Percentiles rank a stretch among this genome's conserved stretches.
These are phyloP conservation scores for Leucophenga maculata DNA, from an alignment of 2,888 invertebrate species.

Conservation along the genomic window DNA sequence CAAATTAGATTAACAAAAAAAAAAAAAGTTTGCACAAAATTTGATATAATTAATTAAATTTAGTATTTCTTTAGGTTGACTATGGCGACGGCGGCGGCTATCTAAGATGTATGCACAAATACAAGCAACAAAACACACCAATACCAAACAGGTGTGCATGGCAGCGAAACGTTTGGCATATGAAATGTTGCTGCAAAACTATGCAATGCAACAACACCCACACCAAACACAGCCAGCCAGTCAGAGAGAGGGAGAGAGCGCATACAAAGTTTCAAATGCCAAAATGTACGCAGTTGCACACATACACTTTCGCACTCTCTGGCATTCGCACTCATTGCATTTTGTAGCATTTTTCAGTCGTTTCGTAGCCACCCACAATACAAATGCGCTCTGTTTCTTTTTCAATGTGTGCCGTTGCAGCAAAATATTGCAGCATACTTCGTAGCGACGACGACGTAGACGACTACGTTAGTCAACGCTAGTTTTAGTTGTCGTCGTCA, in stretches of 20 bases:
- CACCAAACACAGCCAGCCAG: neutral
- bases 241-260: too few relatives aligned
- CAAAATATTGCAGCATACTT: too few relatives aligned
- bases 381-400: neutral
- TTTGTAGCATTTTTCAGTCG: neutral
- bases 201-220: conserved; percentile 11
- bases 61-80: too few relatives aligned
- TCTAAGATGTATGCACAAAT: too few relatives aligned
- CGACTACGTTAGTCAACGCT: too few relatives aligned
- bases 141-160: conserved; percentile 18
- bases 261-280: too few relatives aligned
- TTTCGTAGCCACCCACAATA: conserved; percentile 17
- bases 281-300: too few relatives aligned
- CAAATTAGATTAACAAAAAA: conserved; percentile 12
- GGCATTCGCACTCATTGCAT: neutral
- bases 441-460: too few relatives aligned
- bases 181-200: neutral
- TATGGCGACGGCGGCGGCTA: too few relatives aligned
- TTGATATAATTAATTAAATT: conserved; percentile 3
- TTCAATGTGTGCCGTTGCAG: too few relatives aligned
- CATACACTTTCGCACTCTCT: neutral
- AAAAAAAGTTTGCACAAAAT: conserved; percentile 7
- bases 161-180: neutral
- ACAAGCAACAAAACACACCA: too few relatives aligned
- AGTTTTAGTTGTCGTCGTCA: too few relatives aligned